Base-by-base conservation (phyloP, 2,888 invertebrate genomes). In the Lasioglossum vierecki region DNA sequence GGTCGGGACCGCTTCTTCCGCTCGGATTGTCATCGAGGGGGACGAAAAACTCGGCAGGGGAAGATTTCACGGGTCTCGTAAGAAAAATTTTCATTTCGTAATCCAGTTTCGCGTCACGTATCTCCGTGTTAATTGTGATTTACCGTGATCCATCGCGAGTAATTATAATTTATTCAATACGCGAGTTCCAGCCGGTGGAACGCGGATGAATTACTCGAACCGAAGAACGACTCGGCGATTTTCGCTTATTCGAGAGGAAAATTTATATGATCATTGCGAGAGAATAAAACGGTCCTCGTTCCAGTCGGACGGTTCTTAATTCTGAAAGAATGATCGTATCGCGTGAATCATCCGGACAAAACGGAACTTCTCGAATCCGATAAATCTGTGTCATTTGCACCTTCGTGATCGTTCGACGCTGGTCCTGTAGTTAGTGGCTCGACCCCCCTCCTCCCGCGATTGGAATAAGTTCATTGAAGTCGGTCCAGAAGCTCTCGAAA, bases 1-100 rank as follows among this genome's bases (percentile, higher is more conserved):
- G 88, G 80, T 82, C 89, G 88, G 88, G 78, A 91, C 88, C 91
- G 92, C 93, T 94, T 94, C 94, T 94, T 94, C 93, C 92, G 91
- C 90, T 92, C 93, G 93, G 85, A 87, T 91, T 88, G 85, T 83
- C 89, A 92, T 93, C 91, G 91, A 95, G 83, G 95, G 84, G 86
- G 87, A n/a, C 35, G 76, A 84, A 85, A 85, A 87, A 85, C 84
- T 84, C 75, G 74, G 72, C 46, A 57, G 71, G 85, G 85, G 85
- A 80, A 85, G 84, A 80, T 80, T 85, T 81, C 84, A 80, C 76
- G 73, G 77, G 74, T 53, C 78, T 78, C 85, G 63, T 77, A 85
- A 85, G 80, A 80, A 84, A 80, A 80, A 85, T 85, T 85, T 80
- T 84, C 85, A 85, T 84, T 80, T 66, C 66, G 73, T 85, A 85